phyloP scores from a whole-genome alignment of 1,140 invertebrate genomes.

The Solen grandis region DNA sequence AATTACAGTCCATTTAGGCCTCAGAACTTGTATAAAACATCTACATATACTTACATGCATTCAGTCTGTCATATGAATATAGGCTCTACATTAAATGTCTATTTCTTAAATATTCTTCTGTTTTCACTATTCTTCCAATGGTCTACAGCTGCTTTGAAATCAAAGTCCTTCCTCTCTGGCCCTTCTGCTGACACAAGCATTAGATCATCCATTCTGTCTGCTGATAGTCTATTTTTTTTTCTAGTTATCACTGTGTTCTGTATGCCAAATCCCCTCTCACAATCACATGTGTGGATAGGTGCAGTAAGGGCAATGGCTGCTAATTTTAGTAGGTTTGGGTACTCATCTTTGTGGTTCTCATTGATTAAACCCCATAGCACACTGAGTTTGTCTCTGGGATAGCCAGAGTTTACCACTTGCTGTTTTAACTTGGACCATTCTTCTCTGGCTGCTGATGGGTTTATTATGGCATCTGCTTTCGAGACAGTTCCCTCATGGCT shows the following conservation, averaged over 20 bases:
- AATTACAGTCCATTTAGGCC: no score
- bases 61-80: no score
- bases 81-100: no score
- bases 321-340: not conserved
- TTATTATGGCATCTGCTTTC: not conserved
- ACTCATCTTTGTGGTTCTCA: not conserved
- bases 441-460: not conserved
- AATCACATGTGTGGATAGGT: slow-evolving; percentile 7
- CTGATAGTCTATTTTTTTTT: not conserved
- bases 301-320: not conserved
- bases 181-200: no score
- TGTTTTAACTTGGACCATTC: not conserved
- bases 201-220: no score
- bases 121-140: no score
- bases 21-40: no score
- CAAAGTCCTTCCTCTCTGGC: no score
- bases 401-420: not conserved
- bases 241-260: not conserved
- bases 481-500: no score
- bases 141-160: no score
- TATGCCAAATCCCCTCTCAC: slow-evolving; percentile 1
- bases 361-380: not conserved
- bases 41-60: no score
- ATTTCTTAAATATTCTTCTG: no score
- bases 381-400: not conserved